A percentile compares a stretch with the other conserved stretches of the same genome.
Conservation (phyloP, 2,113 vertebrate species). For the Psittacara wagleri region DNA sequence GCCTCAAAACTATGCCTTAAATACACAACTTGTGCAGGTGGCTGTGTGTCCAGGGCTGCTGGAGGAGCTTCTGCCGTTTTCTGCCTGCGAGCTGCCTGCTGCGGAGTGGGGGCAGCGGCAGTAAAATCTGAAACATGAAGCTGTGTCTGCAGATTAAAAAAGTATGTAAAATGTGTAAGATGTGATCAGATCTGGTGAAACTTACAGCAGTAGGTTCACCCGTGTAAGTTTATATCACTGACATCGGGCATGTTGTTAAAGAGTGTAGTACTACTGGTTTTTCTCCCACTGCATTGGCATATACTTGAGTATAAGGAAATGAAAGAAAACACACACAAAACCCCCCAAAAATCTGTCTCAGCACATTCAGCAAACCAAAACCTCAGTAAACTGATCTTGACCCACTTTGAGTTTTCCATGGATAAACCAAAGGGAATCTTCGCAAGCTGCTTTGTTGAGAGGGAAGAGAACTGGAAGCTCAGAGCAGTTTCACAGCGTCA, state of each 20-base stretch:
- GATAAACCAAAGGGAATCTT: neutral
- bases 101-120: neutral
- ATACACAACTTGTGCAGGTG: conserved; percentile 24
- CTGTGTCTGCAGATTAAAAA: conserved; percentile 30
- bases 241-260: neutral
- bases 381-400: neutral
- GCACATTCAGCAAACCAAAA: neutral
- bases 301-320: neutral
- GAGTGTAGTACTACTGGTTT: neutral
- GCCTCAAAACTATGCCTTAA: conserved; percentile 26
- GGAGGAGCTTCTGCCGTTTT: neutral
- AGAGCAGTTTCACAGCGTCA: neutral
- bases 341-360: neutral
- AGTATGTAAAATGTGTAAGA: conserved; percentile 37
- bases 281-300: neutral
- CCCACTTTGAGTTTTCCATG: neutral
- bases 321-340: neutral
- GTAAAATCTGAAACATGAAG: conserved; percentile 55
- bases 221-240: neutral
- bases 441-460: neutral
- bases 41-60: neutral
- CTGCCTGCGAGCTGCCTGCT: neutral
- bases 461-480: neutral
- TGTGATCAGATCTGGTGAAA: neutral
- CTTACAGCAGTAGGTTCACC: conserved; percentile 4